Percentiles rank a stretch among this genome's conserved stretches.
Conservation (phyloP, 2,113 vertebrate genomes). For the Hoplias malabaricus region DNA sequence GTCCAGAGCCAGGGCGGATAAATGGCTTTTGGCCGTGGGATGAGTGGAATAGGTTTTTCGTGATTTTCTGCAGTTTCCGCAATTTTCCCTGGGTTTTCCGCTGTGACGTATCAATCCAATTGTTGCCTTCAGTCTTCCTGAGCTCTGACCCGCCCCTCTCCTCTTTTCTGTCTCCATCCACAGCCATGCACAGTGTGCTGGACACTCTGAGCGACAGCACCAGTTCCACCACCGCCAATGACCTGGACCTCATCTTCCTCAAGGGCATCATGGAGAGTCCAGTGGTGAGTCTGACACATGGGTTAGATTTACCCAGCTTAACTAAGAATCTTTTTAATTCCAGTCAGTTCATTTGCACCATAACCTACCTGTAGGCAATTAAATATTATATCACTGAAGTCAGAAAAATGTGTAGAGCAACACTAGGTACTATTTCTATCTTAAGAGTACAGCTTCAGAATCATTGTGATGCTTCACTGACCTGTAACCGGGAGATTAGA, state of each 20-base stretch:
- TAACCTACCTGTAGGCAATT: too few species aligned
- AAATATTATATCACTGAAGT: too few species aligned
- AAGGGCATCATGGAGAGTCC: conserved; percentile 97
- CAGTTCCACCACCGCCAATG: conserved; percentile 84
- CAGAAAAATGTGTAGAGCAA: too few species aligned
- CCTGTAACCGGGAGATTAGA: too few species aligned
- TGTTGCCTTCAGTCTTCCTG: background rate
- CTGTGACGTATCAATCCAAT: background rate
- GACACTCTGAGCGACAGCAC: conserved; percentile 89
- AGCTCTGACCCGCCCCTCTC: background rate
- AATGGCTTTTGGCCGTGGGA: background rate
- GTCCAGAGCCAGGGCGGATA: background rate
- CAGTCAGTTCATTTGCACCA: too few species aligned
- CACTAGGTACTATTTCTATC: too few species aligned
- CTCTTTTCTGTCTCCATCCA: conserved; percentile 11
- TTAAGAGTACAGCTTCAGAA: too few species aligned
- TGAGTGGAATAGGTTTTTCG: background rate
- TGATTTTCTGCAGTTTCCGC: too few species aligned
- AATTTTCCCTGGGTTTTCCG: too few species aligned
- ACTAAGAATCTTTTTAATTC: background rate
- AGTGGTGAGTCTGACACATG: conserved; percentile 74
- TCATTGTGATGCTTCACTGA: too few species aligned
- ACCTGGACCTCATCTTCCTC: conserved; percentile 92
- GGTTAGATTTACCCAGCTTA: background rate
- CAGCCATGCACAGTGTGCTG: conserved; percentile 91